phyloP scores from a whole-genome alignment of 2,797 vertebrate genomes.

The Triplophysa yarkandensis region DNA sequence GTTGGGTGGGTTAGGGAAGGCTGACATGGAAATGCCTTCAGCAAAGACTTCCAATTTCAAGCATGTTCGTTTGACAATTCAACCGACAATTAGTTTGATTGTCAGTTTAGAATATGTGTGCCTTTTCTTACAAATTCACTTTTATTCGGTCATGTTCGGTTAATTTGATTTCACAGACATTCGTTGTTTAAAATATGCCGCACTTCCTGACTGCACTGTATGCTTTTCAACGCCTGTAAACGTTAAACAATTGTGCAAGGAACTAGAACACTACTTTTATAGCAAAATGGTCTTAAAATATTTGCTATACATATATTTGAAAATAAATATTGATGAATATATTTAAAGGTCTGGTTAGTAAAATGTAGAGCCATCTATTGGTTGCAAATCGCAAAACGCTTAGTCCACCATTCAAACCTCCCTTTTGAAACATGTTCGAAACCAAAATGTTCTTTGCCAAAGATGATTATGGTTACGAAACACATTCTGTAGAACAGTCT shows the following conservation, averaged over 20 bases:
- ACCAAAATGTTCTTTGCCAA: too few relatives aligned
- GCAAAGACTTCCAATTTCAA: constrained; percentile 40
- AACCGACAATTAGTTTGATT: constrained; percentile 29
- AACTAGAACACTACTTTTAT: background rate
- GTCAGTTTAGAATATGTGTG: constrained; percentile 1
- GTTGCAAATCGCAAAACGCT: too few relatives aligned
- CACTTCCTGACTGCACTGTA: too few relatives aligned
- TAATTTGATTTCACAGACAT: background rate
- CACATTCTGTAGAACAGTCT: too few relatives aligned
- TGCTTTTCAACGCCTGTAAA: background rate
- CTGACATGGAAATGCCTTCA: constrained; percentile 45
- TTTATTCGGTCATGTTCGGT: background rate
- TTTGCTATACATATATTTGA: too few relatives aligned
- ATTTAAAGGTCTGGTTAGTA: too few relatives aligned
- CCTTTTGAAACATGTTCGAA: too few relatives aligned
- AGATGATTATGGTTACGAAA: too few relatives aligned
- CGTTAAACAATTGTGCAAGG: background rate
- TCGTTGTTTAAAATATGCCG: background rate
- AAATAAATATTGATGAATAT: too few relatives aligned
- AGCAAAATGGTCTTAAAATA: too few relatives aligned
- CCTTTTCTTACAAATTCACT: background rate
- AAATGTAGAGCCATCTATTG: too few relatives aligned
- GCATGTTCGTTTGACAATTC: constrained; percentile 35
- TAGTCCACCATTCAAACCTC: too few relatives aligned
- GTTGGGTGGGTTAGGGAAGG: constrained; percentile 49